phyloP scores from a whole-genome alignment of 2,888 invertebrate species.

The Tuta absoluta region DNA sequence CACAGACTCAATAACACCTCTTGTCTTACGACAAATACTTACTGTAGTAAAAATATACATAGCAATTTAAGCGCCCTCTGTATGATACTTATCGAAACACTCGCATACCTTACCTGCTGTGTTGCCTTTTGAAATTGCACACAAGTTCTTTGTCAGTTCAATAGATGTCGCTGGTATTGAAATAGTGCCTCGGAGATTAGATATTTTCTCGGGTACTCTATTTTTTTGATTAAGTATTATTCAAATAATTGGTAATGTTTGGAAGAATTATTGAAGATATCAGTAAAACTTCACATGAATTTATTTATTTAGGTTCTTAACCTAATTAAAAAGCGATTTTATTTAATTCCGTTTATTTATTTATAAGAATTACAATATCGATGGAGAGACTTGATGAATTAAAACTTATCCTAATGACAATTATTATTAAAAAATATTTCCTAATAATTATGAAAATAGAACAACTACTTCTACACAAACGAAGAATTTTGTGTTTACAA shows the following conservation, averaged over 20 bases:
- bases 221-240: no score
- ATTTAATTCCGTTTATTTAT: conserved; percentile 58
- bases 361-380: conserved; percentile 61
- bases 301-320: neutral
- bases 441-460: conserved; percentile 54
- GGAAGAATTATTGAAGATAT: no score
- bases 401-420: conserved; percentile 59
- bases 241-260: no score
- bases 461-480: conserved; percentile 54
- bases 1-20: no score
- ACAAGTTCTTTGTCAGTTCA: neutral
- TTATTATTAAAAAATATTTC: conserved; percentile 44
- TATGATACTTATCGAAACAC: neutral
- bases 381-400: conserved; percentile 49
- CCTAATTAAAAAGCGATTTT: conserved; percentile 34
- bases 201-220: no score
- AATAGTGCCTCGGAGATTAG: no score
- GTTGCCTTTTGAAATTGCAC: neutral
- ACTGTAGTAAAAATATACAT: neutral
- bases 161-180: conserved; percentile 10
- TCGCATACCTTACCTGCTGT: neutral
- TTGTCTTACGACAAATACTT: no score
- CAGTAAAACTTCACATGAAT: no score
- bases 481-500: conserved; percentile 54
- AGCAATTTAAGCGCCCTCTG: neutral